A percentile compares a stretch with the other conserved stretches of the same genome.
These are phyloP conservation scores for Micrasema longulum DNA, from an alignment of 1,140 invertebrate genomes.

Conservation along the genomic window DNA sequence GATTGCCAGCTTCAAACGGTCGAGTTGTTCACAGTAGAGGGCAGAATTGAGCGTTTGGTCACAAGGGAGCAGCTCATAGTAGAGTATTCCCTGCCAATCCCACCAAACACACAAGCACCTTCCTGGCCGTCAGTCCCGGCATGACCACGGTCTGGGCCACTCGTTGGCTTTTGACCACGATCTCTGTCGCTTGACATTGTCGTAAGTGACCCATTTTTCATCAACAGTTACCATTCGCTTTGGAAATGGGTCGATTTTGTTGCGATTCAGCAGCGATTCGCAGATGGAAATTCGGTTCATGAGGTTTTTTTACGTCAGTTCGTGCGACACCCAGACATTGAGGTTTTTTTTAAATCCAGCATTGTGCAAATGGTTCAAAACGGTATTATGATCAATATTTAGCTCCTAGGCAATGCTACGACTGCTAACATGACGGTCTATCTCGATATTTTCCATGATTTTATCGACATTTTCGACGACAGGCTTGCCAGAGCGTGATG, in stretches of 20 bases:
- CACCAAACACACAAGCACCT: slow-evolving; percentile 13
- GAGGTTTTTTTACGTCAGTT: too few relatives aligned
- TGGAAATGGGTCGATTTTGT: slow-evolving; percentile 31
- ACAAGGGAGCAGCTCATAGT: slow-evolving; percentile 18
- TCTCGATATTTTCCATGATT: slow-evolving; percentile 1
- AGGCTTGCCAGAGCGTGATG: background rate
- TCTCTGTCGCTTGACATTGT: slow-evolving; percentile 14
- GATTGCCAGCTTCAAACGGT: slow-evolving; percentile 22
- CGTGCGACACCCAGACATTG: too few relatives aligned
- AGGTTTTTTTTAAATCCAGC: too few relatives aligned
- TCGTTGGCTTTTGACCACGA: slow-evolving; percentile 18
- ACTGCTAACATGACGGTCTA: slow-evolving; percentile 1
- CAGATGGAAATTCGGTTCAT: slow-evolving; percentile 28
- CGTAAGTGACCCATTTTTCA: slow-evolving; percentile 13
- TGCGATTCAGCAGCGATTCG: slow-evolving; percentile 31
- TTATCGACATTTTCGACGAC: slow-evolving; percentile 1
- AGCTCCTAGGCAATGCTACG: background rate
- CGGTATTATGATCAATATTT: background rate
- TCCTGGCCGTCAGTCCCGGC: too few relatives aligned
- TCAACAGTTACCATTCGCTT: too few relatives aligned
- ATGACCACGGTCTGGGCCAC: too few relatives aligned
- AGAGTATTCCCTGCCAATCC: slow-evolving; percentile 24
- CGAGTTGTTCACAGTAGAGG: slow-evolving; percentile 22
- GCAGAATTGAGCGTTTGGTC: slow-evolving; percentile 12
- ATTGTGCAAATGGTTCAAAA: too few relatives aligned